Evolutionary conservation across 1,140 invertebrate genomes (phyloP), one percentile per base, ranked within the genome.

Genomic region (Tachypleus tridentatus): DNA sequence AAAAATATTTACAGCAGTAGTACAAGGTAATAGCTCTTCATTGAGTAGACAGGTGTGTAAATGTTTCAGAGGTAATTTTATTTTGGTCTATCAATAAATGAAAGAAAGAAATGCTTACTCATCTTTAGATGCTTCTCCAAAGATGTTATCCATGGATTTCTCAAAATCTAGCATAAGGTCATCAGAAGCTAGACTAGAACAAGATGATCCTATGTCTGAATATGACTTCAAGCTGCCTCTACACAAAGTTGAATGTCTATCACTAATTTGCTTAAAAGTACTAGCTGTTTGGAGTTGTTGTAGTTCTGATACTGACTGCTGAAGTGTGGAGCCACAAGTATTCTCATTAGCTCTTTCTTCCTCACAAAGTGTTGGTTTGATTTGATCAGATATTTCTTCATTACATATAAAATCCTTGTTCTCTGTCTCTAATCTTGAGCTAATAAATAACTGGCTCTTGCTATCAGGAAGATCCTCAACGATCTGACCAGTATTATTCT

Each of bases 371-470:
- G 88, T 80, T 60, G 93, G 76, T 0, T 85, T 88, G 6, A 90
- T 90, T 74, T 93, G 91, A 77, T 93, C 91, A 9, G 87, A 87
- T 59, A 93, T 93, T 76, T 93, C 91, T 71, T 93, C 91, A 72
- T 93, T 90, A 67, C 89, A 88, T 57, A 89, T 83, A 77, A 84
- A 87, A 72, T 85, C 83, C 63, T 86, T 80, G 56, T 85, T 85
- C 58, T 84, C 84, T 0, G 57, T n/a, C 54, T 68, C 67, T 9
- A 63, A 64, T 58, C 58, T 49, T 47, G 67, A 63, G 49, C 67
- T 68, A 9, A 59, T 4, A 53, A 29, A 29, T 29, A 29, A 29
- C 29, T 29, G 29, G 29, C 2, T 29, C 29, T 29, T 29, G 29
- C 29, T 29, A 29, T 29, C 29, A 29, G 29, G 29, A 29, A 2